Percentiles rank a stretch among this genome's conserved stretches.
These are phyloP conservation scores for Campoletis raptor DNA, from an alignment of 2,888 invertebrate species.

Conservation along the genomic window DNA sequence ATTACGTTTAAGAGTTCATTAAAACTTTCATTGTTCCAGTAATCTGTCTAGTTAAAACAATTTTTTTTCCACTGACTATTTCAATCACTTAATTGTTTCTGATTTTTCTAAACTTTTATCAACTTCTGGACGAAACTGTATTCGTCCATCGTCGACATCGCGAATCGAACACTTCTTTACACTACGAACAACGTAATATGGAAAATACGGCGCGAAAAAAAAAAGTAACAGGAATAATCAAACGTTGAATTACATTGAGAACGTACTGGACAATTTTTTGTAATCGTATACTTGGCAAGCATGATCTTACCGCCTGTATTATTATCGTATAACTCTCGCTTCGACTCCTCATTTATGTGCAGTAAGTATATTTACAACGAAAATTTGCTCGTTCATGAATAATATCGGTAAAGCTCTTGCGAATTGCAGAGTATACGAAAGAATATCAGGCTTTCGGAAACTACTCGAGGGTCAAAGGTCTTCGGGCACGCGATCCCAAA, in stretches of 20 bases:
- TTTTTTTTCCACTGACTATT: neutral
- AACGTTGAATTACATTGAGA: slow-evolving; percentile 5
- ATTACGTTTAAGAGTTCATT: neutral
- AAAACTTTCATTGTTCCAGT: neutral
- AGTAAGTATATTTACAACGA: slow-evolving; percentile 20
- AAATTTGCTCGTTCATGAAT: slow-evolving; percentile 65
- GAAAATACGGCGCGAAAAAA: neutral
- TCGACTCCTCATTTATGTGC: slow-evolving; percentile 1
- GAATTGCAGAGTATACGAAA: slow-evolving; percentile 43
- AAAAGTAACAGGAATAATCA: neutral
- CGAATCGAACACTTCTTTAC: neutral
- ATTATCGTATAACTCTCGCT: slow-evolving; percentile 41
- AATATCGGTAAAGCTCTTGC: slow-evolving; percentile 61
- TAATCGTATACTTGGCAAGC: slow-evolving; percentile 26
- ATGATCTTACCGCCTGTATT: slow-evolving; percentile 23
- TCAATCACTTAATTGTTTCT: neutral
- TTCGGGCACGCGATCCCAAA: slow-evolving; percentile 58
- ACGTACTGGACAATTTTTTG: slow-evolving; percentile 22
- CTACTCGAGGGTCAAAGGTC: slow-evolving; percentile 57
- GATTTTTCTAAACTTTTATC: neutral
- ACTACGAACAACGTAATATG: neutral
- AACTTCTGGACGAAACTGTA: neutral
- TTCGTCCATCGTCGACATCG: neutral
- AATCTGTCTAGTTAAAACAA: neutral
- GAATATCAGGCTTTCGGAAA: slow-evolving; percentile 52